These are phyloP conservation scores for Lordiphosa mommai DNA, from an alignment of 1,140 invertebrate genomes.

Conservation along the genomic window DNA sequence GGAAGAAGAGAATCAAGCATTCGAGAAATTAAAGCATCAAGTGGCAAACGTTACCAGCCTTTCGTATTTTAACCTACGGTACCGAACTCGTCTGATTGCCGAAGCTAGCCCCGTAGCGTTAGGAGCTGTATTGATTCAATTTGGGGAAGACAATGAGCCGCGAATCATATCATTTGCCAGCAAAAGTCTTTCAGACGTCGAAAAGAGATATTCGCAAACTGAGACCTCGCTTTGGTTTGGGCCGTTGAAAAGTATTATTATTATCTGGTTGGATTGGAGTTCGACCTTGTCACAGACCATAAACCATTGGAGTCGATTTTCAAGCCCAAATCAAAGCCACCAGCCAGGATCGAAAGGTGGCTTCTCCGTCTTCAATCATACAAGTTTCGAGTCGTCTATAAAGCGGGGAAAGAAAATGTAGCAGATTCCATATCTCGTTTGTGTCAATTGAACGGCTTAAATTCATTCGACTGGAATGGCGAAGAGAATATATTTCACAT, in stretches of 20 bases:
- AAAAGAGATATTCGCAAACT: conserved; percentile 16
- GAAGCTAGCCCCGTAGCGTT: conserved; percentile 15
- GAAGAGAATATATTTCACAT: conserved; percentile 12
- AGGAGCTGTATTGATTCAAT: conserved; percentile 13
- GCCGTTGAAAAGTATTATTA: conserved; percentile 11
- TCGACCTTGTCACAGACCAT: conserved; percentile 8
- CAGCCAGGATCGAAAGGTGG: conserved; percentile 3
- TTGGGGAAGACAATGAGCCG: conserved; percentile 5
- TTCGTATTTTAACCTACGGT: conserved; percentile 1
- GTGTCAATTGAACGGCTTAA: not conserved
- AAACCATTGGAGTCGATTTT: conserved; percentile 11
- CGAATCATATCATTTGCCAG: conserved; percentile 23
- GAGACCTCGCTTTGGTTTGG: not conserved
- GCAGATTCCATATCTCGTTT: conserved; percentile 11
- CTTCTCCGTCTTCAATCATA: not conserved
- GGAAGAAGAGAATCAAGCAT: conserved; percentile 4
- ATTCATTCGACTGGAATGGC: conserved; percentile 1
- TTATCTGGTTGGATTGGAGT: conserved; percentile 14
- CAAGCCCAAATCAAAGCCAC: conserved; percentile 14
- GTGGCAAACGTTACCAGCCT: not conserved
- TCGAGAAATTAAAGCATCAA: conserved; percentile 1
- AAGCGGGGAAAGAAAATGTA: conserved; percentile 5
- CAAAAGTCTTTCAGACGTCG: conserved; percentile 13
- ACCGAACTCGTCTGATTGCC: conserved; percentile 13
- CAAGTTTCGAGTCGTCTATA: conserved; percentile 13